Conservation (phyloP, 2,888 invertebrate genomes). For the Megastigmus dorsalis region DNA sequence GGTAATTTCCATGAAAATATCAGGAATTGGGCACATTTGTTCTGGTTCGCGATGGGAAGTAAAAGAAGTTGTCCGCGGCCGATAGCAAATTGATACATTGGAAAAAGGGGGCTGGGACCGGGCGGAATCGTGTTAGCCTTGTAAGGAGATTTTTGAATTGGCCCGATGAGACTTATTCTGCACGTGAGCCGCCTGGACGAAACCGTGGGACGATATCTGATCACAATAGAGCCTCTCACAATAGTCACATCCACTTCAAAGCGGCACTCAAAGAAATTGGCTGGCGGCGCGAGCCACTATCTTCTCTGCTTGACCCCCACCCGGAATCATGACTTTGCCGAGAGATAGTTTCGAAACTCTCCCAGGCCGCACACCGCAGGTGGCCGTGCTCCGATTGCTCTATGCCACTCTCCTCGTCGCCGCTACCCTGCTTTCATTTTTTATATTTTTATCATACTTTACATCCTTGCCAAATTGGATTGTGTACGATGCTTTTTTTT, state of each 20-base stretch:
- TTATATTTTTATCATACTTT: constrained; percentile 45
- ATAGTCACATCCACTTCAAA: constrained; percentile 60
- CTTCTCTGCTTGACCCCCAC: constrained; percentile 65
- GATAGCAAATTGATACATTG: not conserved
- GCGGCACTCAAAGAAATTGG: constrained; percentile 72
- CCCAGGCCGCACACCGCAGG: constrained; percentile 63
- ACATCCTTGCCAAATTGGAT: constrained; percentile 9
- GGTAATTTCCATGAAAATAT: no score
- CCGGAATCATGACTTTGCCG: constrained; percentile 62
- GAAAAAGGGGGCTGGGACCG: not conserved
- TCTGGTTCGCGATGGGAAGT: no score
- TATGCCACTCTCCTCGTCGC: constrained; percentile 10
- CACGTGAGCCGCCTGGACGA: constrained; percentile 28
- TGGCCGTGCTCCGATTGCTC: constrained; percentile 34
- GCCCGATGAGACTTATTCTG: constrained; percentile 21
- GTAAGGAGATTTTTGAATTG: constrained; percentile 15
- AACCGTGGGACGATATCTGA: constrained; percentile 64
- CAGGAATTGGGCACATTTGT: no score
- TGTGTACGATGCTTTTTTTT: not conserved
- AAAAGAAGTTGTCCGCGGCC: no score
- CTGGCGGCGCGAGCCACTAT: constrained; percentile 67
- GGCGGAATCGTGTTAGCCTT: not conserved
- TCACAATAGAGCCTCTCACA: constrained; percentile 65
- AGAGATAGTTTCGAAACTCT: constrained; percentile 67
- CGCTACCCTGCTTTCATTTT: constrained; percentile 40